Conservation (phyloP, 2,113 vertebrate species). For the Dolichotis patagonum region DNA sequence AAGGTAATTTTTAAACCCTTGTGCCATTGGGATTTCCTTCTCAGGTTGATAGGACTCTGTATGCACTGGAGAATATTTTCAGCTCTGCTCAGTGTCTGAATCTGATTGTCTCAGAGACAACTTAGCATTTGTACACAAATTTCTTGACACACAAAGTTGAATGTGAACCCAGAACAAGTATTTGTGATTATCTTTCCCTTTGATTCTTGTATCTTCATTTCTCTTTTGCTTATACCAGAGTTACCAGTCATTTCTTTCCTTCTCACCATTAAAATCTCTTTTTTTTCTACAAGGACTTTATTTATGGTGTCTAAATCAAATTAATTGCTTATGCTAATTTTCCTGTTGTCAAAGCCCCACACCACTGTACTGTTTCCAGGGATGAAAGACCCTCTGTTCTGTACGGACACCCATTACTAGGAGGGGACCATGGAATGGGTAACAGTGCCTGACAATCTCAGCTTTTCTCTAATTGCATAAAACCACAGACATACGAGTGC, state of each 20-base stretch:
- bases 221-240: neutral
- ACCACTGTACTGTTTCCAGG: neutral
- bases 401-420: neutral
- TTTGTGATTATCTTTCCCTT: neutral
- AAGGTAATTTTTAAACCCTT: neutral
- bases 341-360: neutral
- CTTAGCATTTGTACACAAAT: neutral
- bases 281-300: neutral
- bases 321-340: neutral
- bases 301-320: neutral
- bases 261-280: neutral
- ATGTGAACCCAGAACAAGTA: neutral
- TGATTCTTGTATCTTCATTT: neutral
- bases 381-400: rapidly evolving
- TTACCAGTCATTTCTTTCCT: neutral
- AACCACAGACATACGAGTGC: neutral
- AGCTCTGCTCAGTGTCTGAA: neutral
- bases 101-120: neutral
- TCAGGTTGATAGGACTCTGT: neutral
- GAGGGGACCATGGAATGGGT: neutral
- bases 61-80: neutral
- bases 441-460: neutral
- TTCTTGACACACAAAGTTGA: neutral
- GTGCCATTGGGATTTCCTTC: neutral
- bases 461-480: neutral